Conservation (phyloP, 2,797 vertebrate genomes). For the Mormyrus proboscirostris region DNA sequence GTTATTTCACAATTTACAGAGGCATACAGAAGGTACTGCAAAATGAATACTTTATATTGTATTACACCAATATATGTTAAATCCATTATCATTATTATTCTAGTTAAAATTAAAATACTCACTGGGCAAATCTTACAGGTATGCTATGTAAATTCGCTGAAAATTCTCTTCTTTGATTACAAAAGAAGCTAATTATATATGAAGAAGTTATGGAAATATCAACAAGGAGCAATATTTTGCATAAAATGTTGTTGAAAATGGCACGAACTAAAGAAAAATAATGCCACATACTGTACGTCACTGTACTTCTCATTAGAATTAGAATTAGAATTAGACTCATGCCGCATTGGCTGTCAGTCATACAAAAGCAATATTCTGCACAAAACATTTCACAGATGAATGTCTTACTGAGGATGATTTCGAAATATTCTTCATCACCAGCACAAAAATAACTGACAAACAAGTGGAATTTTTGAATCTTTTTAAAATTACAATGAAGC, state of each 20-base stretch:
- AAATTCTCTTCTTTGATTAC: neutral
- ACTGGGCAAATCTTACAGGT: neutral
- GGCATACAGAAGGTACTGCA: neutral
- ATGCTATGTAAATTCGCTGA: neutral
- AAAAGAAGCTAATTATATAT: neutral
- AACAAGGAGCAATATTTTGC: neutral
- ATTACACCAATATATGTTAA: neutral
- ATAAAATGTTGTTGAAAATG: neutral
- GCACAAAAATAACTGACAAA: neutral
- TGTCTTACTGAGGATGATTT: neutral
- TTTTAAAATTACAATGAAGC: neutral
- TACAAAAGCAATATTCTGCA: neutral
- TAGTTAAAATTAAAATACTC: neutral
- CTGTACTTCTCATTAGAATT: no score
- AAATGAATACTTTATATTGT: neutral
- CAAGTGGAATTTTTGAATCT: neutral
- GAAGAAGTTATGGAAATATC: neutral
- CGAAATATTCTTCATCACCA: neutral
- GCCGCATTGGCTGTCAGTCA: neutral
- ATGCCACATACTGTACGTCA: neutral
- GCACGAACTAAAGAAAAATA: neutral
- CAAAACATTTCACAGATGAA: neutral
- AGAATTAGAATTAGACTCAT: neutral
- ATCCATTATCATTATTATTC: neutral
- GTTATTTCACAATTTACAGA: neutral